A percentile compares a stretch with the other conserved stretches of the same genome.
Conservation (phyloP, 2,888 invertebrate species). For the Neoaliturus tenellus region DNA sequence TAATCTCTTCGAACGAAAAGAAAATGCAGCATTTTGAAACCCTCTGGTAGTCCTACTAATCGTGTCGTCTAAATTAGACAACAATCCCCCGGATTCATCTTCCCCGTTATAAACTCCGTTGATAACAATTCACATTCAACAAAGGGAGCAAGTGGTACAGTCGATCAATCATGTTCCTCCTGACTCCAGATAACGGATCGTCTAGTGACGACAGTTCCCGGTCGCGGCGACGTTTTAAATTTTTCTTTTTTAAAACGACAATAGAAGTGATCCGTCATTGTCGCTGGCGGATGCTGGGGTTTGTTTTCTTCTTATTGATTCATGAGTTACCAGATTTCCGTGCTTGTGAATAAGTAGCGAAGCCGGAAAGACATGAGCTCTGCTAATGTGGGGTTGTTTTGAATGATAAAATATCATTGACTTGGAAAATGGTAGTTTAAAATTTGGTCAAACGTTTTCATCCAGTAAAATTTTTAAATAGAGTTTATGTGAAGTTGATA, state of each 20-base stretch:
- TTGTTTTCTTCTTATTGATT: constrained; percentile 24
- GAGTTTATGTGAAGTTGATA: no score
- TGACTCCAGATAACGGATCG: neutral
- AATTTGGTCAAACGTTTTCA: no score
- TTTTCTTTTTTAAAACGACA: constrained; percentile 33
- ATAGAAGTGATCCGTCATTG: constrained; percentile 10
- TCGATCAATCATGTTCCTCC: neutral
- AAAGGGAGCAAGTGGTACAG: neutral
- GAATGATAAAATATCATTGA: no score
- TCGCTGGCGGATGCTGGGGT: neutral
- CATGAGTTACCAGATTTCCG: constrained; percentile 16
- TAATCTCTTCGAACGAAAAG: no score
- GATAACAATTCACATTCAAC: neutral
- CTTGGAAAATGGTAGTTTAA: no score
- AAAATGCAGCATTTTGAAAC: no score
- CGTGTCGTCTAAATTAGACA: no score
- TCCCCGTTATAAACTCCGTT: neutral
- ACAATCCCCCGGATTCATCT: no score
- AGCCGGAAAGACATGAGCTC: neutral
- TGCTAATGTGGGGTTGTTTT: neutral
- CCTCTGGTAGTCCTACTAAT: no score
- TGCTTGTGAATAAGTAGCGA: constrained; percentile 1
- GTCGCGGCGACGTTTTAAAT: constrained; percentile 8
- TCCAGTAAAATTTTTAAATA: no score
- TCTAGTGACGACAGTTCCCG: neutral